Evolutionary conservation across 1,140 invertebrate genomes (phyloP), one percentile per base, ranked within the genome.

Genomic region (Drosophila virilis): DNA sequence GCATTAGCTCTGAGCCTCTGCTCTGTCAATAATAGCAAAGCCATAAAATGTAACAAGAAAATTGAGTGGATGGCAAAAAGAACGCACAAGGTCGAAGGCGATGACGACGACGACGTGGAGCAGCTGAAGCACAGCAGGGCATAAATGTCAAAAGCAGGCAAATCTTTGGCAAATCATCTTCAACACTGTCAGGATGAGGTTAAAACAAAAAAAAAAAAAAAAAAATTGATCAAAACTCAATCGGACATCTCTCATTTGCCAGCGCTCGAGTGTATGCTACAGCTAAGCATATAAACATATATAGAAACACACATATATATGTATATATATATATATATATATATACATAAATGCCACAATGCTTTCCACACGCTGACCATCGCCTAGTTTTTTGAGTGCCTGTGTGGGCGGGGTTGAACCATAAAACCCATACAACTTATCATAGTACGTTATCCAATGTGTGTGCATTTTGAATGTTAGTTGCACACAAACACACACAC

Each of bases 71-170:
- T 66, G 40, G 38, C 68, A 46, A 32, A 57, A 74, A 66, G 60
- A 73, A 73, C 64, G 42, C 59, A 42, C 58, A 43, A 58, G 10
- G 54, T 37, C 22, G 45, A 64, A 43, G 45, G 46, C 38, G n/a
- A 43, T 60, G 42, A 28, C 28, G 42, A 32, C 8, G 62, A 22
- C 48, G 17, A 52, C 8, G 28, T 38, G 40, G 12, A 57, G 52
- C 37, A 43, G 45, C 37, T 6, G 3, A 50, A 37, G 43, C 35
- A 54, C 66, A 67, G 40, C 55, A 68, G 83, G 70, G 73, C 79
- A 88, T 88, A 89, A 88, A 88, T 89, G 83, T 83, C 83, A 89
- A 81, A 72, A 83, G 69, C 83, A 88, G 83, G 83, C 80, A 84
- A 88, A 88, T 83, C 77, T 28, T 28, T 28, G 4, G 22, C 74